Percentiles rank a stretch among this genome's conserved stretches.
Conservation (phyloP, 1,140 invertebrate genomes). For the Pararge aegeria region DNA sequence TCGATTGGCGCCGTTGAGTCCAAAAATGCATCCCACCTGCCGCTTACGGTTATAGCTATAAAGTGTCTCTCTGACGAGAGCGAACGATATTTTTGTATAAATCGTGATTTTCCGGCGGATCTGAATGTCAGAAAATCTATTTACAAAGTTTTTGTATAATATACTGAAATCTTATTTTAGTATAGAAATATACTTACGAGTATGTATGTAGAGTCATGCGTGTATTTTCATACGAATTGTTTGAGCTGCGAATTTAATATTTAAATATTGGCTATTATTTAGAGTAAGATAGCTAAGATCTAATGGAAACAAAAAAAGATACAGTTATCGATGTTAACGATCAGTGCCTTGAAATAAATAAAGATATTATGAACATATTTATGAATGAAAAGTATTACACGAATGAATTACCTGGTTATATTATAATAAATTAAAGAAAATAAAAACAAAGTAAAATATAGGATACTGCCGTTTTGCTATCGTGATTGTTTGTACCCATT, state of each 20-base stretch:
- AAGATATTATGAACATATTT: slow-evolving; percentile 70
- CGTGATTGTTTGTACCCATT: slow-evolving; percentile 18
- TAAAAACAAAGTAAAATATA: slow-evolving; percentile 17
- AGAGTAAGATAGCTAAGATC: slow-evolving; percentile 61
- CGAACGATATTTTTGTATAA: slow-evolving; percentile 72
- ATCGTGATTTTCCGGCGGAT: slow-evolving; percentile 57
- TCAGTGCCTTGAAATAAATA: slow-evolving; percentile 73
- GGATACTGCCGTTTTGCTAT: slow-evolving; percentile 15
- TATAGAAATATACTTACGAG: too few species aligned
- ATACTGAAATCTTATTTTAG: slow-evolving; percentile 71
- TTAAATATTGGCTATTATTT: slow-evolving; percentile 76
- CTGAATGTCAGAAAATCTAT: slow-evolving; percentile 58
- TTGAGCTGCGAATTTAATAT: slow-evolving; percentile 71
- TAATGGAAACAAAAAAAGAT: slow-evolving; percentile 57
- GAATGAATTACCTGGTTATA: slow-evolving; percentile 22
- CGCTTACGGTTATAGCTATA: slow-evolving; percentile 37
- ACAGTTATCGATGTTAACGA: slow-evolving; percentile 65
- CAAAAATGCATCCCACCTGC: slow-evolving; percentile 72
- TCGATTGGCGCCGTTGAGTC: slow-evolving; percentile 61
- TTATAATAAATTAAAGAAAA: neutral
- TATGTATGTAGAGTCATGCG: slow-evolving; percentile 74
- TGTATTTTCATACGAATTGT: slow-evolving; percentile 77
- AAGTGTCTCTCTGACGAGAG: slow-evolving; percentile 42
- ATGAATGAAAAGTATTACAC: slow-evolving; percentile 54
- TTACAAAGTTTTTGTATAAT: slow-evolving; percentile 73